These are phyloP conservation scores for Listronotus bonariensis DNA, from an alignment of 1,140 invertebrate genomes.

Conservation along the genomic window DNA sequence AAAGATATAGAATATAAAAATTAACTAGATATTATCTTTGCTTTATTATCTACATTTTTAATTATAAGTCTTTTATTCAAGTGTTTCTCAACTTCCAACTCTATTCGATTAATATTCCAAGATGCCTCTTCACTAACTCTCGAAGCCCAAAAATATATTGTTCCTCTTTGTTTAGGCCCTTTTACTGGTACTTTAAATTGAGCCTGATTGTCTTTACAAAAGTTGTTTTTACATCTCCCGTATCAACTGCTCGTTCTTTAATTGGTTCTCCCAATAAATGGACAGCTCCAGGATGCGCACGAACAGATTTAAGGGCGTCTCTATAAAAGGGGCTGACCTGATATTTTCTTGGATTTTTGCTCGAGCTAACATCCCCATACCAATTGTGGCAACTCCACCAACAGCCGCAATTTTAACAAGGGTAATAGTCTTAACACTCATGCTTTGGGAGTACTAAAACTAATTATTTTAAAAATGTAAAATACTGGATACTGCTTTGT, in stretches of 20 bases:
- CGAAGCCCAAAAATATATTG: slow-evolving; percentile 59
- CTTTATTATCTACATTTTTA: slow-evolving; percentile 37
- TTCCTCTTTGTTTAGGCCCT: slow-evolving; percentile 65
- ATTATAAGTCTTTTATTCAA: slow-evolving; percentile 58
- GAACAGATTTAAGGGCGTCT: slow-evolving; percentile 60
- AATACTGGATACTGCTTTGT: too few species aligned
- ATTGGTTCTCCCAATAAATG: slow-evolving; percentile 68
- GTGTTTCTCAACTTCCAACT: slow-evolving; percentile 61
- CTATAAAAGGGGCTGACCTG: slow-evolving; percentile 61
- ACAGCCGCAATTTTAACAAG: slow-evolving; percentile 60
- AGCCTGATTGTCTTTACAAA: slow-evolving; percentile 58
- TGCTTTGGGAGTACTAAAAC: too few species aligned
- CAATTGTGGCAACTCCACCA: slow-evolving; percentile 57
- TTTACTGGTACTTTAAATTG: slow-evolving; percentile 64
- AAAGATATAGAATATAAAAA: neutral
- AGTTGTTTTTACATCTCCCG: slow-evolving; percentile 62
- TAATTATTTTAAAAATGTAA: too few species aligned
- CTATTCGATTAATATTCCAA: slow-evolving; percentile 60
- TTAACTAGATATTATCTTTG: too few species aligned
- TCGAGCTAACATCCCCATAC: slow-evolving; percentile 56
- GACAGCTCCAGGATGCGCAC: slow-evolving; percentile 61
- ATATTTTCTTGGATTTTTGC: slow-evolving; percentile 58
- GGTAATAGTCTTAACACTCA: slow-evolving; percentile 35
- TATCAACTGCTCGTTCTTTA: slow-evolving; percentile 63
- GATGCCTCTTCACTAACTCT: slow-evolving; percentile 52